Conservation (phyloP, 1,140 invertebrate genomes). For the Propsilocerus akamusi region DNA sequence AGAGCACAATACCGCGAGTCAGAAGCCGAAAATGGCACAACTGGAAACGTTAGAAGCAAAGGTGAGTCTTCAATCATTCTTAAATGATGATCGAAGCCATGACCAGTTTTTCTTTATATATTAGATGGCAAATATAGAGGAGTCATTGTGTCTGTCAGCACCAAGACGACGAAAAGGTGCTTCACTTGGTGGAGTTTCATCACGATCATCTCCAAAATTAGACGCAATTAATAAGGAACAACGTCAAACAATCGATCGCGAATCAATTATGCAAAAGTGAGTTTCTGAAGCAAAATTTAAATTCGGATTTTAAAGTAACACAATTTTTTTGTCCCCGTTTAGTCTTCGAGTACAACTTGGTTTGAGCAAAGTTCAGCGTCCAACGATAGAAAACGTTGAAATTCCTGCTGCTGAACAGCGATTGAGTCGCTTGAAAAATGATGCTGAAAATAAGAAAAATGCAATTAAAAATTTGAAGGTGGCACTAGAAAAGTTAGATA, state of each 20-base stretch:
- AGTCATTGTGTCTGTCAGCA: slow-evolving; percentile 37
- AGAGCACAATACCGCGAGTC: no score
- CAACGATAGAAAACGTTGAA: slow-evolving; percentile 19
- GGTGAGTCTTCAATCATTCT: slow-evolving; percentile 27
- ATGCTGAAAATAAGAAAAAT: slow-evolving; percentile 51
- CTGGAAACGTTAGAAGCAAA: slow-evolving; percentile 60
- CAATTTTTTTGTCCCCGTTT: no score
- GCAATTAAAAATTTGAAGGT: slow-evolving; percentile 57
- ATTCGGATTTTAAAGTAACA: no score
- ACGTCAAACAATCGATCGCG: slow-evolving; percentile 55
- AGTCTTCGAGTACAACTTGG: slow-evolving; percentile 28
- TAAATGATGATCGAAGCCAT: background rate
- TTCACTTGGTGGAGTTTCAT: slow-evolving; percentile 16
- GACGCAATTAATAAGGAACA: slow-evolving; percentile 36
- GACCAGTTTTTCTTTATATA: slow-evolving; percentile 11
- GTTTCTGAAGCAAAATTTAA: no score
- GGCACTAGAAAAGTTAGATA: slow-evolving; percentile 49
- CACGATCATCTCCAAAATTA: slow-evolving; percentile 22
- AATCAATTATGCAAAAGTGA: slow-evolving; percentile 64
- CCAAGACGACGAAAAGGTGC: slow-evolving; percentile 33
- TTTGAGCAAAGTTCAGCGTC: slow-evolving; percentile 20
- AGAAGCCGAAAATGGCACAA: slow-evolving; percentile 48
- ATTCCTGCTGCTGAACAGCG: slow-evolving; percentile 38
- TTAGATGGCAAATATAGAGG: slow-evolving; percentile 72
- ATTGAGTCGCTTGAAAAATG: slow-evolving; percentile 37